phyloP scores from a whole-genome alignment of 2,797 vertebrate species.

The Sandelia bainsii region DNA sequence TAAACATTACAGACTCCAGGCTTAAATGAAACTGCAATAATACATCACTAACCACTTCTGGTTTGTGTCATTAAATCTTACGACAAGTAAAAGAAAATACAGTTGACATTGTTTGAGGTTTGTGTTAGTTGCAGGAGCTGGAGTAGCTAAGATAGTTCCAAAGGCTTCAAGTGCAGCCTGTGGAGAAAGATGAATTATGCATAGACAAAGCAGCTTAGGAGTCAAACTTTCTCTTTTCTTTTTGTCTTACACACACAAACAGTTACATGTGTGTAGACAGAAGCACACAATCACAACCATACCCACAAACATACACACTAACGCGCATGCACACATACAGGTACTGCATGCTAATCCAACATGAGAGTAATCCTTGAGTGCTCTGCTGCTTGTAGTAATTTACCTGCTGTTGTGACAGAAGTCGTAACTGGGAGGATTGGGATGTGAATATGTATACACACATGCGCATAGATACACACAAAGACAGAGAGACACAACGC shows the following conservation, averaged over 20 bases:
- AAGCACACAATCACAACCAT: conserved; percentile 53
- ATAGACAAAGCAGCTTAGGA: conserved; percentile 72
- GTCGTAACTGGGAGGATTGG: conserved; percentile 51
- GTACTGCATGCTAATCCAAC: conserved; percentile 75
- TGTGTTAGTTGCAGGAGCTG: conserved; percentile 54
- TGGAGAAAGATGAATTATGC: conserved; percentile 71
- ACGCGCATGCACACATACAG: conserved; percentile 36
- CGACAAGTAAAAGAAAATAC: conserved; percentile 23
- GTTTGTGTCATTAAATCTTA: conserved; percentile 32
- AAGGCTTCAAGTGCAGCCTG: conserved; percentile 54
- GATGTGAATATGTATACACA: conserved; percentile 49
- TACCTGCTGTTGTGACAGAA: conserved; percentile 76
- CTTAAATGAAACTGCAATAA: conserved; percentile 8
- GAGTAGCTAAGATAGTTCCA: conserved; percentile 60
- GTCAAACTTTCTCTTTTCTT: conserved; percentile 67
- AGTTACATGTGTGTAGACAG: conserved; percentile 61
- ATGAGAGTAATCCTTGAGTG: conserved; percentile 81
- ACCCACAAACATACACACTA: conserved; percentile 25
- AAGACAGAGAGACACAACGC: conserved; percentile 14
- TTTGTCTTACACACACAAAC: conserved; percentile 64
- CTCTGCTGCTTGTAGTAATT: conserved; percentile 77
- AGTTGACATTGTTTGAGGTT: conserved; percentile 40
- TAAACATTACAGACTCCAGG: not conserved
- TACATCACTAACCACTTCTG: conserved; percentile 7
- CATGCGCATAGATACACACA: conserved; percentile 15